Conservation (phyloP, 2,113 vertebrate genomes). For the Cyprinodon tularosa region DNA sequence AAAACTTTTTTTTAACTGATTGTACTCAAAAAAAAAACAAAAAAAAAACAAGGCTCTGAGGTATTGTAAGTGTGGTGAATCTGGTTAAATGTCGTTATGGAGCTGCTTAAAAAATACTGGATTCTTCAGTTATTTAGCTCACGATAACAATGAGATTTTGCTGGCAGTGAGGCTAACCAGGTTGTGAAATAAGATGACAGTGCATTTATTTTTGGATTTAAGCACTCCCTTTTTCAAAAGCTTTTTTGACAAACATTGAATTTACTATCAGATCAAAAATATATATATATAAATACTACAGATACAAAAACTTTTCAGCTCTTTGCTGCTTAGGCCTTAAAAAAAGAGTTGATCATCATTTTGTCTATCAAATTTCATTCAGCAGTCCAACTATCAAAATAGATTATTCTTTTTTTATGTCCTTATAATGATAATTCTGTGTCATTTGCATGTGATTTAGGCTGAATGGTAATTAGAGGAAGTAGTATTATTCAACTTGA, state of each 20-base stretch:
- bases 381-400: not conserved
- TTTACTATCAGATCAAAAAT: not conserved
- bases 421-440: too few relatives aligned
- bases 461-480: not conserved
- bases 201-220: not conserved
- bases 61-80: too few relatives aligned
- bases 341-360: too few relatives aligned
- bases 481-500: not conserved
- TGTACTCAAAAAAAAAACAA: too few relatives aligned
- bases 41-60: too few relatives aligned
- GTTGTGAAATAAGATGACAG: not conserved
- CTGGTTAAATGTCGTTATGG: too few relatives aligned
- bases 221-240: not conserved
- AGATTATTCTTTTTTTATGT: not conserved
- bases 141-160: not conserved
- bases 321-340: too few relatives aligned
- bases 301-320: too few relatives aligned
- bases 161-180: not conserved
- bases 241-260: not conserved
- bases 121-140: too few relatives aligned
- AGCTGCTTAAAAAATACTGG: too few relatives aligned
- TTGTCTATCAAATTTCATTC: not conserved
- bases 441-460: not conserved
- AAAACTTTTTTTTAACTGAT: too few relatives aligned
- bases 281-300: not conserved